Base-by-base conservation (phyloP, 2,888 invertebrate species). In the Lysandra bellargus region DNA sequence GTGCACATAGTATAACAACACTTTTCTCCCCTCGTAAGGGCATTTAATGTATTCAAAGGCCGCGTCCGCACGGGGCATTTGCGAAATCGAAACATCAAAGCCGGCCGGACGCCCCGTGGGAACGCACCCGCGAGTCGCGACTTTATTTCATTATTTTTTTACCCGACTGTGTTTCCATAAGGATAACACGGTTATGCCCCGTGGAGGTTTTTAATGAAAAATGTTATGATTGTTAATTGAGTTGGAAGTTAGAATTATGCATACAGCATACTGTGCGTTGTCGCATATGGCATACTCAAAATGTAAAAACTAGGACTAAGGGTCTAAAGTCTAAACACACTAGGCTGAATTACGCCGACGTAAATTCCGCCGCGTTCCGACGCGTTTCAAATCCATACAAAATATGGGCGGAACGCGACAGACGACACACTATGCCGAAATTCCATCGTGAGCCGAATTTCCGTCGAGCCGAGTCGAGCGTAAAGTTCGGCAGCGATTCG, bases 51-150 rank as follows among this genome's bases (percentile, higher is more conserved):
- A 76, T 69, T 53, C 64, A 53, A 49, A 49, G 78, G 69, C 64
- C 44, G 78, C 78, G 17, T 60, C 77, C 60, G 60, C 40, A 57
- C 60, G 69, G 64, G 61, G 44, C 44, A 30, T 30, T 69, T 17
- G 49, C 61, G 40, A 61, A 85, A 84, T 85, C 84, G 82, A 83
- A 85, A 84, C 85, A 84, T 86, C 85, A 87, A 86, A 86, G 87
- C 78, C 85, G 86, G 87, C n/a, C 7, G 74, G 49, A 5, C 85
- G 87, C 87, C 89, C 86, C 91, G 88, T 91, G 92, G 91, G 92
- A 92, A 90, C 85, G 82, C 84, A 85, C 85, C 85, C 85, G 88
- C 88, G 87, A 86, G 87, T 87, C 85, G 88, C 88, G 87, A 86
- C 87, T 87, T 89, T 87, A 86, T 87, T 88, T 88, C 85, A 87